phyloP scores from a whole-genome alignment of 2,113 vertebrate genomes.

The Chloropsis hardwickii region DNA sequence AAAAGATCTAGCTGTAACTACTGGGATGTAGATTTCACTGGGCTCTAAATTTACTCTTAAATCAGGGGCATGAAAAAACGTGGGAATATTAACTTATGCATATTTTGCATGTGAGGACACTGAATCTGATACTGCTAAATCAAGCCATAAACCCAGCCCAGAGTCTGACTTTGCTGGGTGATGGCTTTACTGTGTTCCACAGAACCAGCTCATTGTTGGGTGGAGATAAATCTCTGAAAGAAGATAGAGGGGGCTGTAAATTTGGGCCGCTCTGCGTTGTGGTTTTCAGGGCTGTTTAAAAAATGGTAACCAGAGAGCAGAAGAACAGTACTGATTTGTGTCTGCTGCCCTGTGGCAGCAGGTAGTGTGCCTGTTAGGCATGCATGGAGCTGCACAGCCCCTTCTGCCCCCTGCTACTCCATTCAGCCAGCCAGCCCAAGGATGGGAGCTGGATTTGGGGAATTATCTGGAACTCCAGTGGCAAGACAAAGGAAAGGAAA shows the following conservation, averaged over 20 bases:
- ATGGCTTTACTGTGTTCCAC: background rate
- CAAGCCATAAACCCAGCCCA: background rate
- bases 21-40: background rate
- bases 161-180: background rate
- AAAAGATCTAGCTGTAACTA: background rate
- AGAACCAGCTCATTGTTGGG: background rate
- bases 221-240: background rate
- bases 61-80: background rate
- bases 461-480: conserved; percentile 13
- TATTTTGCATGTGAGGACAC: background rate
- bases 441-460: conserved; percentile 17
- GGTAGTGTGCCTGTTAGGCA: conserved; percentile 25
- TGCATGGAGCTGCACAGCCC: conserved; percentile 15
- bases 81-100: background rate
- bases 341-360: conserved; percentile 28
- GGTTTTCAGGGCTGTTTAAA: background rate
- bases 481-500: conserved; percentile 47
- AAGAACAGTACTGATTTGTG: background rate
- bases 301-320: background rate
- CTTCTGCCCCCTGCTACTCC: conserved; percentile 49
- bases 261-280: background rate
- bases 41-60: background rate
- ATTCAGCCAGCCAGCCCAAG: conserved; percentile 21
- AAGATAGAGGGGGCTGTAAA: background rate
- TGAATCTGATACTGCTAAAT: background rate